Evolutionary conservation across 2,113 vertebrate genomes (phyloP).

Genomic region (Passer domesticus): DNA sequence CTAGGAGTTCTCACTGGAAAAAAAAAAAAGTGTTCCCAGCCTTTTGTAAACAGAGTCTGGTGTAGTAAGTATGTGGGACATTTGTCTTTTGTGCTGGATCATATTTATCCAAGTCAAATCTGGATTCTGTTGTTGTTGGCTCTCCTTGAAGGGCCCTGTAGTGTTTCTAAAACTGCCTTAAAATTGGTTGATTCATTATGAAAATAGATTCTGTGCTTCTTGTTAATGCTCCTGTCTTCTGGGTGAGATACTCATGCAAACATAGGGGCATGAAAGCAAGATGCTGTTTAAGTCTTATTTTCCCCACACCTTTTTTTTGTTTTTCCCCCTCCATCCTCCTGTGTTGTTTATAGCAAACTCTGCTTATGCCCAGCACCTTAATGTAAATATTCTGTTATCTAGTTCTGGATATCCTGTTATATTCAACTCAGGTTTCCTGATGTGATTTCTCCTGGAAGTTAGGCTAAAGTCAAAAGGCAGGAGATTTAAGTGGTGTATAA

Average conservation of each 20-base stretch:
- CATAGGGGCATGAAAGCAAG: neutral
- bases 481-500: neutral
- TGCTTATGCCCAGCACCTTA: neutral
- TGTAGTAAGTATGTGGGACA: neutral
- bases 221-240: constrained; percentile 6
- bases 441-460: neutral
- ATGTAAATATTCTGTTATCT: neutral
- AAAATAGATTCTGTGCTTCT: constrained; percentile 20
- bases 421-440: neutral
- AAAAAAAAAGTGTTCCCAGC: neutral
- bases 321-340: too few relatives aligned
- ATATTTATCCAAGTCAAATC: neutral
- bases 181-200: neutral
- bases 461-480: neutral
- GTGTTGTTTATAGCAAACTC: neutral
- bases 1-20: neutral
- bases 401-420: neutral
- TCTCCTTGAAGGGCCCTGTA: neutral
- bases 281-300: neutral
- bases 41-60: neutral
- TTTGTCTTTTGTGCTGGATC: neutral
- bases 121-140: neutral
- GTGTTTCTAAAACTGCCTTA: neutral
- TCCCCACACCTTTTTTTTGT: neutral
- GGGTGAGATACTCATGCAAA: neutral